A percentile compares a stretch with the other conserved stretches of the same genome.
These are phyloP conservation scores for Dendroctonus valens DNA, from an alignment of 1,140 invertebrate genomes.

Conservation along the genomic window DNA sequence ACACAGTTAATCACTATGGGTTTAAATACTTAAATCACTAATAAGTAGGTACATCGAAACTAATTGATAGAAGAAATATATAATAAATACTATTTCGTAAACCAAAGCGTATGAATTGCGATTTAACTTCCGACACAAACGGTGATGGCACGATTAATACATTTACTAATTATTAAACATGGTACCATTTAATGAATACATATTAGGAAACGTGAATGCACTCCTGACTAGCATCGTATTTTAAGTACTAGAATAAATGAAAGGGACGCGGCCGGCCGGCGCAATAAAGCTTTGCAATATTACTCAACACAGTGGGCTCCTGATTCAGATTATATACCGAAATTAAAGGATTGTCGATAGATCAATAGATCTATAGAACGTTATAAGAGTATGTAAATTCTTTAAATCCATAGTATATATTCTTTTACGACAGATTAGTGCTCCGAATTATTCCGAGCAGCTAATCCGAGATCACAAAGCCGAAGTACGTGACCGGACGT, in stretches of 20 bases:
- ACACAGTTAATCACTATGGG: conserved; percentile 45
- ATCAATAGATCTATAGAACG: too few species aligned
- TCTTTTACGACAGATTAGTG: too few species aligned
- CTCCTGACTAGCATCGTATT: conserved; percentile 52
- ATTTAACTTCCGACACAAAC: conserved; percentile 34
- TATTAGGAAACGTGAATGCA: conserved; percentile 49
- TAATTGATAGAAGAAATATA: conserved; percentile 26
- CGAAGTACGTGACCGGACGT: conserved; percentile 6
- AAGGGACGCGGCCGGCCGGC: conserved; percentile 24
- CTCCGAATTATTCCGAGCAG: too few species aligned
- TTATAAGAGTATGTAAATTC: too few species aligned
- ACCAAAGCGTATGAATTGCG: conserved; percentile 24
- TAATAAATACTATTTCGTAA: conserved; percentile 44
- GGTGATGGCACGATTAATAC: conserved; percentile 47
- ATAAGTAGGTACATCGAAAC: conserved; percentile 36
- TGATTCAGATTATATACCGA: neutral
- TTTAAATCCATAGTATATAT: too few species aligned
- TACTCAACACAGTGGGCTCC: too few species aligned
- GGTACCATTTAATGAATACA: conserved; percentile 38
- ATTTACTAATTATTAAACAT: conserved; percentile 36
- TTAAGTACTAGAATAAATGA: conserved; percentile 46
- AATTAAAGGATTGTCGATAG: too few species aligned
- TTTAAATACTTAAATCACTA: conserved; percentile 41
- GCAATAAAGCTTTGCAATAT: too few species aligned
- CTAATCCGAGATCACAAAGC: too few species aligned